Base-by-base conservation (phyloP, 2,888 invertebrate species). In the Drosophila histrio region DNA sequence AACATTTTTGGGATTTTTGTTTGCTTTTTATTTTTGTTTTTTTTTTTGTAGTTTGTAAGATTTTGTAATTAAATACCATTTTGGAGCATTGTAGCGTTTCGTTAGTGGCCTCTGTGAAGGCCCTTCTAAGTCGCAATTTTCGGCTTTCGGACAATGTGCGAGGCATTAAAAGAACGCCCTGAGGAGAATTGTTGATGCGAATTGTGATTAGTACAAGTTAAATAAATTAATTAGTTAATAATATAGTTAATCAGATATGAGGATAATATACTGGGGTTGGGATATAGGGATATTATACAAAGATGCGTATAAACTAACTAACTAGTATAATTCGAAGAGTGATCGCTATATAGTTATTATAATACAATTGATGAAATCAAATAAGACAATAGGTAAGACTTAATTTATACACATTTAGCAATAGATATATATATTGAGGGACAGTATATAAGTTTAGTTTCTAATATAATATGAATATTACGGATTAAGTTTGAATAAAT, bases 91-190 rank as follows among this genome's bases (percentile, higher is more conserved):
- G 95, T 93, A 96, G 95, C 90, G 96, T 96, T 93, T 96, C 96
- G 92, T 96, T 95, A 92, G 96, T 96, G 90, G 96, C 96, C 93
- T 96, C 96, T 92, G 97, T 97, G 93, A 96, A 96, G 91, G 97
- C 97, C 92, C 97, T 95, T 92, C 96, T 95, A 93, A 97, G 95
- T 91, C 96, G 94, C 92, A 96, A 95, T 90, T 96, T 95, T 91
- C 97, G 95, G 91, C 95, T 95, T 94, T 96, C 96, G 93, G 96
- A 95, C 95, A 97, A 94, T 92, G 96, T 96, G 93, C 96, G 96
- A 91, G 97, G 96, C 93, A 96, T 96, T 94, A 96, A 96, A 92
- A 97, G 95, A 93, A 96, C 95, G 92, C 96, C 96, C 95, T 96
- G 95, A 63, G 77, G 75, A 83, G 69, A 72, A 84, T 83, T 63